phyloP scores from a whole-genome alignment of 2,113 vertebrate species.

The Piprites chloris region DNA sequence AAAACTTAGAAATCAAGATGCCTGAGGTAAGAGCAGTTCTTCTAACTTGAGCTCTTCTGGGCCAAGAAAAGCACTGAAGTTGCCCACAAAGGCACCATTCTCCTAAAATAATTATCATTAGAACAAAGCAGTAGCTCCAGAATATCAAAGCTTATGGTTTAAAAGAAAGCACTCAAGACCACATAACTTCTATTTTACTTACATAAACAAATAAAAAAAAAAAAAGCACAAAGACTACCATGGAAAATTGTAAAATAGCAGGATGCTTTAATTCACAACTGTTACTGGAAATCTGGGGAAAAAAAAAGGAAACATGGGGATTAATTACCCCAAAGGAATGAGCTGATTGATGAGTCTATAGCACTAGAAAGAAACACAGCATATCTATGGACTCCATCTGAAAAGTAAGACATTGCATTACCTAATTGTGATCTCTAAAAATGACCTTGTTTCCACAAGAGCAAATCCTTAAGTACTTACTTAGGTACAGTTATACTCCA shows the following conservation, averaged over 20 bases:
- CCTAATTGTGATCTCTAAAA: background rate
- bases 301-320: background rate
- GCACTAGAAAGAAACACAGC: background rate
- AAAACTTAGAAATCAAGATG: background rate
- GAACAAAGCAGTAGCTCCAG: background rate
- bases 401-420: background rate
- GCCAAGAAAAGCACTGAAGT: background rate
- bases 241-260: background rate
- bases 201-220: background rate
- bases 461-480: background rate
- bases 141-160: background rate
- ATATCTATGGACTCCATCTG: background rate
- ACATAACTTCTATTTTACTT: background rate
- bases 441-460: background rate
- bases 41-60: background rate
- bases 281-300: background rate
- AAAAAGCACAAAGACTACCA: background rate
- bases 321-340: background rate
- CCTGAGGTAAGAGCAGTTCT: background rate
- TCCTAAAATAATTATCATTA: background rate
- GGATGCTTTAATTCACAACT: background rate
- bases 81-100: background rate
- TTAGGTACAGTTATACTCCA: background rate
- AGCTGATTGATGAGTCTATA: background rate
- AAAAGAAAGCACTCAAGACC: background rate